A percentile compares a stretch with the other conserved stretches of the same genome.
These are phyloP conservation scores for Drosophila buzzatii DNA, from an alignment of 2,888 invertebrate species.

Conservation along the genomic window DNA sequence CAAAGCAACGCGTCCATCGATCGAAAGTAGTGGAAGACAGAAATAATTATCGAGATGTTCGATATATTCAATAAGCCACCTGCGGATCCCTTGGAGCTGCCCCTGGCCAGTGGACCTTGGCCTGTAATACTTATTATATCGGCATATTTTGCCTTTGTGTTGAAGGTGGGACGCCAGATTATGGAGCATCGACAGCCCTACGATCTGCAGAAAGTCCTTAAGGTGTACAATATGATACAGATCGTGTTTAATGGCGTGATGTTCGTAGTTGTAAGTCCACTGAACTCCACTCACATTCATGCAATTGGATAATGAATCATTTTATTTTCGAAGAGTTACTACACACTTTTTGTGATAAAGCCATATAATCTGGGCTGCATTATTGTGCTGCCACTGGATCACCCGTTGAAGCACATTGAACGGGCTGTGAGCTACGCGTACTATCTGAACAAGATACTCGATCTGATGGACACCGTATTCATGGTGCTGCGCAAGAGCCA, in stretches of 20 bases:
- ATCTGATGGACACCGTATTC: constrained; percentile 22
- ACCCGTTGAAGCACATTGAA: not conserved
- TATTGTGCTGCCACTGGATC: not conserved
- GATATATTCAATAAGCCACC: constrained; percentile 36
- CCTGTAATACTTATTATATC: constrained; percentile 1
- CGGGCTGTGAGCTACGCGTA: not conserved
- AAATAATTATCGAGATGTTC: constrained; percentile 32
- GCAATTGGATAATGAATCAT: too few species aligned
- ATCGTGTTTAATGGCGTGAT: constrained; percentile 22
- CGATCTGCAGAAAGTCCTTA: constrained; percentile 7
- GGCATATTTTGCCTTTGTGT: constrained; percentile 22
- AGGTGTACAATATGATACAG: constrained; percentile 27
- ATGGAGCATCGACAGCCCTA: constrained; percentile 20
- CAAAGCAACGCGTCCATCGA: not conserved
- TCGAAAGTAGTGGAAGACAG: not conserved
- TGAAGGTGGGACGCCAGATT: constrained; percentile 23
- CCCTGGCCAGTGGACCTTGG: constrained; percentile 19
- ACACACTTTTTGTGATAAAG: fast-evolving
- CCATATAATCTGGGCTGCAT: not conserved
- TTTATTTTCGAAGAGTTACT: not conserved
- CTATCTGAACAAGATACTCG: constrained; percentile 24
- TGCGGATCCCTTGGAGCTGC: constrained; percentile 42
- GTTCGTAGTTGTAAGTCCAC: not conserved
- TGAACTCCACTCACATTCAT: not conserved
- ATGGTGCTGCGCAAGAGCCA: constrained; percentile 33